These are phyloP conservation scores for Bruchidius siliquastri DNA, from an alignment of 2,888 invertebrate genomes.

Conservation along the genomic window DNA sequence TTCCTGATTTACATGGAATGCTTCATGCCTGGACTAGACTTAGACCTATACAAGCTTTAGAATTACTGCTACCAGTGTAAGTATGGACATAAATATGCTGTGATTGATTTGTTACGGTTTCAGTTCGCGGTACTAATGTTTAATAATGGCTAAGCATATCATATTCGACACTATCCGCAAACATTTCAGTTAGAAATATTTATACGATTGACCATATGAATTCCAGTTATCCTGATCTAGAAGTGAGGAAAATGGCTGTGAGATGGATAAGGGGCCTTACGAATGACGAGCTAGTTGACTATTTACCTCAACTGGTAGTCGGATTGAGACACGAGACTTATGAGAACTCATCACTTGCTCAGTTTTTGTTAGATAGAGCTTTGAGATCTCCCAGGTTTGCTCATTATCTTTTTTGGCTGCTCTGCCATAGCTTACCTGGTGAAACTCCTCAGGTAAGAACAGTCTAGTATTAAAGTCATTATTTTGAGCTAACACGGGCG, in stretches of 20 bases:
- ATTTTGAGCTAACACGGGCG: too few species aligned
- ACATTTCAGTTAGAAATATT: too few species aligned
- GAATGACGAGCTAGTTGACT: constrained; percentile 85
- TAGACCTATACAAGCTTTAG: constrained; percentile 83
- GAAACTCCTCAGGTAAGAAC: constrained; percentile 68
- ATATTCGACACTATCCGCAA: too few species aligned
- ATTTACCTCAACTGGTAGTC: constrained; percentile 90
- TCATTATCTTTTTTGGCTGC: constrained; percentile 91
- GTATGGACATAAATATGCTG: background rate
- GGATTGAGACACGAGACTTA: constrained; percentile 87
- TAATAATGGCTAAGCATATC: too few species aligned
- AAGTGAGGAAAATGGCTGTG: constrained; percentile 81
- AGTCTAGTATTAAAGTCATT: too few species aligned
- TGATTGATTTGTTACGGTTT: too few species aligned
- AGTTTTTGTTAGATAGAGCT: constrained; percentile 76
- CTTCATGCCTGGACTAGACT: constrained; percentile 84
- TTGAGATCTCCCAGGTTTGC: constrained; percentile 85
- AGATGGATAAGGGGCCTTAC: constrained; percentile 73
- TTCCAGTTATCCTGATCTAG: constrained; percentile 82
- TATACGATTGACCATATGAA: too few species aligned
- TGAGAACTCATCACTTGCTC: constrained; percentile 81
- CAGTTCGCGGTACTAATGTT: too few species aligned
- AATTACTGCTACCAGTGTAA: constrained; percentile 79
- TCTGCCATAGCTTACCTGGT: constrained; percentile 79
- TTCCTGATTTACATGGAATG: constrained; percentile 82